Percentiles rank a stretch among this genome's conserved stretches.
phyloP scores from a whole-genome alignment of 1,140 invertebrate species.

The Whitmania pigra region DNA sequence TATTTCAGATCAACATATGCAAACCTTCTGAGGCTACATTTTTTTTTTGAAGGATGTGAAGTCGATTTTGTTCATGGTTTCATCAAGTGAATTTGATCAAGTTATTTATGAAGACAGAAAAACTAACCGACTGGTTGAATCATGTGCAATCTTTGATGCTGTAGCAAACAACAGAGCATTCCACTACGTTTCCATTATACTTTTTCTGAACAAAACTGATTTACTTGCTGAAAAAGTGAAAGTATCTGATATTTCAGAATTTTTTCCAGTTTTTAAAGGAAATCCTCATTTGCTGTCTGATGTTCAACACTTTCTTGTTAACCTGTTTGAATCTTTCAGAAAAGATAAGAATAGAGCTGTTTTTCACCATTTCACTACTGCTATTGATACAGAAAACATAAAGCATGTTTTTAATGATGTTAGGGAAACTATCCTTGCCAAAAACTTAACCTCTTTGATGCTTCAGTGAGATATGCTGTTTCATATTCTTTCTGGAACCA shows the following conservation, averaged over 20 bases:
- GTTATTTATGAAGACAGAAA: slow-evolving; percentile 85
- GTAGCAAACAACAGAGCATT: slow-evolving; percentile 92
- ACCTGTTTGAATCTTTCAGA: slow-evolving; percentile 66
- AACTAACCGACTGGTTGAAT: slow-evolving; percentile 85
- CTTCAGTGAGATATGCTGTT: slow-evolving; percentile 51
- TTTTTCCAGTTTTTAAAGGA: slow-evolving; percentile 73
- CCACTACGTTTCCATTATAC: slow-evolving; percentile 78
- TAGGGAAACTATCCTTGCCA: slow-evolving; percentile 85
- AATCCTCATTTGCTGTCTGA: slow-evolving; percentile 71
- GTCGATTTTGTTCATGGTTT: slow-evolving; percentile 80
- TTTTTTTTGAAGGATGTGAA: slow-evolving; percentile 61
- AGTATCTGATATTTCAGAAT: slow-evolving; percentile 46
- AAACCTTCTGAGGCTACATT: too few relatives aligned
- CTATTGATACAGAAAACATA: slow-evolving; percentile 94
- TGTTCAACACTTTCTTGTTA: slow-evolving; percentile 74
- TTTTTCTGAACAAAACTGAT: slow-evolving; percentile 96
- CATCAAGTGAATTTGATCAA: slow-evolving; percentile 90
- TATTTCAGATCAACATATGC: too few relatives aligned
- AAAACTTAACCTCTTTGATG: slow-evolving; percentile 84
- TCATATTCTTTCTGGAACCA: neutral
- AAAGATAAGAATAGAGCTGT: slow-evolving; percentile 51
- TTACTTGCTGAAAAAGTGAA: slow-evolving; percentile 76
- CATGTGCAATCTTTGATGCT: slow-evolving; percentile 89
- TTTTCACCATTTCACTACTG: slow-evolving; percentile 94
- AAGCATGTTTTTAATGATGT: slow-evolving; percentile 93